These are phyloP conservation scores for Melanostoma scalare DNA, from an alignment of 2,888 invertebrate genomes.

Conservation along the genomic window DNA sequence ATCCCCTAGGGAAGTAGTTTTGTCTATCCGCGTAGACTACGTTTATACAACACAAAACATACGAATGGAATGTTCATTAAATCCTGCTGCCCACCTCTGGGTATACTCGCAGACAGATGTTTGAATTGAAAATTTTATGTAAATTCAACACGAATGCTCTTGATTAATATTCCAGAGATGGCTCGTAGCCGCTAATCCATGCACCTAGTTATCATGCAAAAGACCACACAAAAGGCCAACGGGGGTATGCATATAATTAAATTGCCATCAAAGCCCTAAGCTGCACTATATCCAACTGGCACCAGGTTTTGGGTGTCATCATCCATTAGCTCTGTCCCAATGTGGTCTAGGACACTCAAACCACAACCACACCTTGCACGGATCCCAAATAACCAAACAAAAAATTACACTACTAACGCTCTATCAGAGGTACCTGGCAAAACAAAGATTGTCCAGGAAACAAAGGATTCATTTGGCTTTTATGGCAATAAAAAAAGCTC, in stretches of 20 bases:
- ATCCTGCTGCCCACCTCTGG: not conserved
- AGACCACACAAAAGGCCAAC: conserved; percentile 31
- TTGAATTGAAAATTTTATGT: conserved; percentile 32
- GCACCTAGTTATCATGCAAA: conserved; percentile 23
- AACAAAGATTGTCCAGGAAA: not conserved
- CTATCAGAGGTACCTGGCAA: conserved; percentile 23
- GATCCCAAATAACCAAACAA: conserved; percentile 4
- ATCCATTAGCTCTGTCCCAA: conserved; percentile 33
- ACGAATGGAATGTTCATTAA: not conserved
- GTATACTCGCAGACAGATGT: conserved; percentile 4
- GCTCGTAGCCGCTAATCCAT: conserved; percentile 45
- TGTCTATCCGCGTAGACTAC: too few species aligned
- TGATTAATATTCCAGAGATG: conserved; percentile 58
- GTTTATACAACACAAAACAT: not conserved
- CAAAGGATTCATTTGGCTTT: conserved; percentile 7
- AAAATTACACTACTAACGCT: not conserved
- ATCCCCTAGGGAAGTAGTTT: too few species aligned
- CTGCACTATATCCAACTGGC: not conserved
- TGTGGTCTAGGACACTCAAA: conserved; percentile 20
- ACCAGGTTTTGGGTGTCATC: conserved; percentile 45
- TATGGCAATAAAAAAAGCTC: conserved; percentile 55
- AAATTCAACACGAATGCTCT: conserved; percentile 51
- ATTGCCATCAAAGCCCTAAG: conserved; percentile 37
- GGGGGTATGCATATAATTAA: conserved; percentile 64
- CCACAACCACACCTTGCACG: conserved; percentile 24